Base-by-base conservation (phyloP, 2,113 vertebrate species). In the Pollimyrus isidori region DNA sequence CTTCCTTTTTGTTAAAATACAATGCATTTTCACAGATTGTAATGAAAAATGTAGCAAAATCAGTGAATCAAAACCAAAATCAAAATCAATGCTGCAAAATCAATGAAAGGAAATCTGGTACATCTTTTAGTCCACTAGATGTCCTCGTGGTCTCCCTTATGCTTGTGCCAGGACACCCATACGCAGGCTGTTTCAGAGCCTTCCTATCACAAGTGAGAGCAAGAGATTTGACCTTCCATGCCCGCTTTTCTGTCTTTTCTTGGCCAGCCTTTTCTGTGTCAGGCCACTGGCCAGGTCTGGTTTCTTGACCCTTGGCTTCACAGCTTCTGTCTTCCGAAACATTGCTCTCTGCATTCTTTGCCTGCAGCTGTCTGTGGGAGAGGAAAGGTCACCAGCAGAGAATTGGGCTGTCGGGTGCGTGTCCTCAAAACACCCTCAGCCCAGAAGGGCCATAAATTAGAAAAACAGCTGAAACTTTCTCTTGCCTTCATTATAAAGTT, bases 71-170 rank as follows among this genome's bases (percentile, higher is more conserved):
- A 53, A 5, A 56, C 19, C 19, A 1, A 56, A 56, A 56, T 56
- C 53, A 21, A 56, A 56, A 56, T 56, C 5, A 50, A 19, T 13
- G 21, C 48, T 13, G 48, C 48, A 53, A 26, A 69, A 30, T 69
- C n/a, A 69, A 13, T 53, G 30, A 46, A 62, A 19, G 6, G 17
- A 69, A 53, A 89, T 39, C 21, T 52, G 11, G 23, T 85, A 49
- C 45, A 49, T 26, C 21, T 26, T 35, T 46, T 58, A 35, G 39
- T 62, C 88, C 88, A 84, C 76, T 89, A 89, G 88, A 89, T 56
- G 88, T 89, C 88, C 35, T 23, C 23, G 30, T 84, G 82, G 88
- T 85, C 52, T 48, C 46, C 88, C 3, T 89, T 89, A 50, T 84
- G 39, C 45, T 30, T n/a, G 65, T 23, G 50, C 50, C 13, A 26